A percentile compares a stretch with the other conserved stretches of the same genome.
Conservation (phyloP, 2,113 vertebrate genomes). For the Paedocypris sp. region DNA sequence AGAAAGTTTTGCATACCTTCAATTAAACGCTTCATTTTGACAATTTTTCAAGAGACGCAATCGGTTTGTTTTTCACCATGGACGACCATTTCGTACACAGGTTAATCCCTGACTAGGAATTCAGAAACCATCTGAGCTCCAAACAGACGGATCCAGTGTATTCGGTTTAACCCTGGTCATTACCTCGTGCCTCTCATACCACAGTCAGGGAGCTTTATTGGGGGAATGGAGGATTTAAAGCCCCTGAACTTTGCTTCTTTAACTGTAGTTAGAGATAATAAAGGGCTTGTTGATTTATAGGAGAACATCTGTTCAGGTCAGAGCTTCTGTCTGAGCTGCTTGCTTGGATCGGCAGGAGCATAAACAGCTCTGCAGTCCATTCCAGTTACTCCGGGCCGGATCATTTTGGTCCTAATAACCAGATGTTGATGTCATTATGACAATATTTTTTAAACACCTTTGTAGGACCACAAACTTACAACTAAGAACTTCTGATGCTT, state of each 20-base stretch:
- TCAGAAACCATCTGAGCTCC: not conserved
- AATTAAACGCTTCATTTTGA: no score
- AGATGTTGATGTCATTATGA: no score
- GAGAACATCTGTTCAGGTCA: conserved; percentile 2
- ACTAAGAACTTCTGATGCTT: no score
- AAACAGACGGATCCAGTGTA: not conserved
- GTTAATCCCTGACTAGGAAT: conserved; percentile 3
- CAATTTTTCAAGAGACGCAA: not conserved
- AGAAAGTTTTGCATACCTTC: no score
- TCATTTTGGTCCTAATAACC: no score
- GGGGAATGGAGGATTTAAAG: not conserved
- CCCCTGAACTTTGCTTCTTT: not conserved
- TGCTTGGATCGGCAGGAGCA: not conserved
- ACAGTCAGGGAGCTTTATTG: not conserved
- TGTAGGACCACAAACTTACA: no score
- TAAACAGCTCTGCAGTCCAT: not conserved
- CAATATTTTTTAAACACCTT: no score
- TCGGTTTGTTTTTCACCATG: not conserved
- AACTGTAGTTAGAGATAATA: not conserved
- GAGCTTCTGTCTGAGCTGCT: not conserved
- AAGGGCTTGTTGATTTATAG: not conserved
- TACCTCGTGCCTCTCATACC: conserved; percentile 11
- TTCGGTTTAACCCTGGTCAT: conserved; percentile 1
- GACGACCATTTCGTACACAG: not conserved
- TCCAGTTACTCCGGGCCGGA: not conserved